Evolutionary conservation across 2,797 vertebrate genomes (phyloP), one percentile per base, ranked within the genome.

Genomic region (Bradypus variegatus): DNA sequence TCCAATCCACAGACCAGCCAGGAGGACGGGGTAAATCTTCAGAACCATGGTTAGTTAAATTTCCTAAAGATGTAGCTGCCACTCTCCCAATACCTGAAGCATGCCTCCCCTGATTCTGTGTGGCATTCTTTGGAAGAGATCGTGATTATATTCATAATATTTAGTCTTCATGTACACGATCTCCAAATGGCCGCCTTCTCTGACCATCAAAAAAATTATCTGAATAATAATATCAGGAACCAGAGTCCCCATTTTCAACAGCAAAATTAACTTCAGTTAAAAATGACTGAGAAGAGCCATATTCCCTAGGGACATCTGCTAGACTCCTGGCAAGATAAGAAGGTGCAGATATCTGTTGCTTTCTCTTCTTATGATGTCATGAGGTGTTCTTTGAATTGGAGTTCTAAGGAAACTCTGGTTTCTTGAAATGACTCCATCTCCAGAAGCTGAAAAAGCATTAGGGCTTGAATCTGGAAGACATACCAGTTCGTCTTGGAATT

Each of bases 1-100:
- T 99, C 99, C 99, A 99, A 97, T 99, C 99, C 82, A 99, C 98
- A 60, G 98, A 98, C 99, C 99, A 99, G 96, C 99, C 99, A 19
- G 97, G 98, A 93, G 98, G 99, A 95, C 99, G 98, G 81, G 98
- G 98, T 88, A 98, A 96, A 96, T 99, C 99, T 94, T 99, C 99
- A 69, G 97, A 98, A 25, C 98, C 98, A 65, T 98, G 97, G 92
- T 97, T 99, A 80, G 99, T 98, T 96, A 99, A 97, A 97, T 99
- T 99, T 96, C 99, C 99, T 95, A 99, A 97, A 83, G 99, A 99
- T 95, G 99, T 99, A 96, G 99, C 98, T 97, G 99, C 98, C 88
- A 99, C 98, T 95, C 98, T 98, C 93, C 99, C 98, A 50, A 99
- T 99, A 96, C 98, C 99, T 99, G 73, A 72, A 33, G 98, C 94